Evolutionary conservation across 2,113 vertebrate species (phyloP), one percentile per base, ranked within the genome.

Genomic region (Dermatemys mawii): DNA sequence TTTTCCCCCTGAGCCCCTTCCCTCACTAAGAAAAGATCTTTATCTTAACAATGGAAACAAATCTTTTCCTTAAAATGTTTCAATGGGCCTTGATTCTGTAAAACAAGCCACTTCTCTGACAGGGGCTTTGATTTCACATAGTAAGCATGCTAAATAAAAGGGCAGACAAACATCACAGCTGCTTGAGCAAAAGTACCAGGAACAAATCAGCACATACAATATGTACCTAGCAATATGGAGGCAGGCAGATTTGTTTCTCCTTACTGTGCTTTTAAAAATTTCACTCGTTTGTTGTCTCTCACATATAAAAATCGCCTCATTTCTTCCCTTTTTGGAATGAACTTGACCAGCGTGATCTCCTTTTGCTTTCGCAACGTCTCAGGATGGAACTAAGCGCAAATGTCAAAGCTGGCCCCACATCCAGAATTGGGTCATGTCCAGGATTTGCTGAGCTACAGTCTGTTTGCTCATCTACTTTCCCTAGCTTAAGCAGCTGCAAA

Each of bases 11-110:
- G 87, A 79, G 87, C 53, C 78, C 50, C 90, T 63, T 86, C 50
- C 49, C 44, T 63, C 70, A 60, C 87, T 16, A 24, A 46, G 78
- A 86, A 83, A 93, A 97, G 96, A 98, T 98, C 88, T n/a, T 12
- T 97, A 97, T 98, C 96, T 94, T 67, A 92, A 51, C 89, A 90
- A 96, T 93, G 92, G 90, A 97, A 97, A 96, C 89, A 88, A 97
- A 90, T 84, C 60, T 94, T 97, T 95, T 89, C 75, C 92, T 97
- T 81, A 93, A 78, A 96, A 88, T 87, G 87, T 83, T 97, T 97
- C 96, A 96, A 87, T 94, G 88, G 92, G 54, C 81, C 93, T 81
- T 81, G 84, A 91, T 89, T 97, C 93, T 95, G 93, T 95, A 96
- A 97, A 97, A 94, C 92, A 93, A 96, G 76, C 83, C 89, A 89